Conservation (phyloP, 2,888 invertebrate genomes). For the Colostygia pectinataria region DNA sequence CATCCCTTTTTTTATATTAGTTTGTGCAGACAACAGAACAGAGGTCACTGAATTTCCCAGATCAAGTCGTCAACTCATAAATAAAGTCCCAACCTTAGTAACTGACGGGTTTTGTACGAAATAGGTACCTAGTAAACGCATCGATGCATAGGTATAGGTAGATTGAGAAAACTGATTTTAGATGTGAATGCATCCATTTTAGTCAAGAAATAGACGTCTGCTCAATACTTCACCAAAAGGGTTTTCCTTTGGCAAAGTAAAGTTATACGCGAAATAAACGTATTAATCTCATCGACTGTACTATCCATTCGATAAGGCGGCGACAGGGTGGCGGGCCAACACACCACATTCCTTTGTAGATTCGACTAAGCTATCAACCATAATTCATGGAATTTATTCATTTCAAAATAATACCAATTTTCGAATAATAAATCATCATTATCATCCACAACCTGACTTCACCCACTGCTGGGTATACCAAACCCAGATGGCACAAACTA, state of each 20-base stretch:
- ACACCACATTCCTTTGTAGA: not conserved
- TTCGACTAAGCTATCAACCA: not conserved
- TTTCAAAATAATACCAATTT: not conserved
- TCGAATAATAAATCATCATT: too few species aligned
- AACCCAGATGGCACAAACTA: too few species aligned
- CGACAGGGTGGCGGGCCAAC: conserved; percentile 19
- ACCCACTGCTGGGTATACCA: too few species aligned
- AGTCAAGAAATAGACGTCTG: too few species aligned
- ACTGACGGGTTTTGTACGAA: too few species aligned
- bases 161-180: too few species aligned
- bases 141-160: too few species aligned
- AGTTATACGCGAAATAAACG: not conserved
- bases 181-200: too few species aligned
- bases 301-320: conserved; percentile 2
- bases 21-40: not conserved
- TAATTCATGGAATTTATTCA: not conserved
- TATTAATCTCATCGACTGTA: conserved; percentile 7
- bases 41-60: conserved; percentile 5
- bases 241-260: not conserved
- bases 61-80: not conserved
- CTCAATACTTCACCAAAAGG: too few species aligned
- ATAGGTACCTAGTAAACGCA: too few species aligned
- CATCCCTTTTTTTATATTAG: conserved; percentile 6
- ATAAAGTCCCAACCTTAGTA: too few species aligned
- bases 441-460: too few species aligned